Base-by-base conservation (phyloP, 2,888 invertebrate genomes). In the Oscheius sp. region DNA sequence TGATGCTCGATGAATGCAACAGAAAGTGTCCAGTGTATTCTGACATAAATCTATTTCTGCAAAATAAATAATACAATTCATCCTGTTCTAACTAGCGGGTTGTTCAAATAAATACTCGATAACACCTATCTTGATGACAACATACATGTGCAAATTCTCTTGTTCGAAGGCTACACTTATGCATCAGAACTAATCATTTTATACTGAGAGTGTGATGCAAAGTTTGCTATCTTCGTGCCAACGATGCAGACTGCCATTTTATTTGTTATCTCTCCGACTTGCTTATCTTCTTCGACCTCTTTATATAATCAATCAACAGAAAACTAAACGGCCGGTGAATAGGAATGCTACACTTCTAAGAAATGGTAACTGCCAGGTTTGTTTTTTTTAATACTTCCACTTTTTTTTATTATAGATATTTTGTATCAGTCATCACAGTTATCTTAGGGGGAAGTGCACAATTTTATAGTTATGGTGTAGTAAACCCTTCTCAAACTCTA, bases 391-490 rank as follows among this genome's bases (percentile, higher is more conserved):
- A 48, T 48, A 5, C 29, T 50, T 55, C 31, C n/a, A 34, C 12
- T 3, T 17, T 57, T 17, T 17, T 45, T 6, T 12, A 6, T 63
- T 64, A 0, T 42, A 80, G 81, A 50, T 85, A 85, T 66, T 78
- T 73, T 46, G 20, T 84, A 3, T 74, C 84, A 3, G 82, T 86
- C 3, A 37, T 79, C 4, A 79, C 82, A 10, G 83, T 80, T 3
- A 73, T 84, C 15, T 58, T 86, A 3, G 86, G 86, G 8, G 86
- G 83, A 12, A 82, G 82, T 53, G 84, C 84, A n/a, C 86, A 86
- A 58, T 86, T 86, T 74, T 86, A 86, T 73, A 83, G 77, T 48
- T 81, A 79, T 69, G 78, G 85, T 27, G 79, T 85, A 17, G 80
- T 86, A 3, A 86, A 86, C 58, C 84, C 85, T 2, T 79, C 80